phyloP scores from a whole-genome alignment of 1,140 invertebrate genomes.

The Anadara kagoshimensis region DNA sequence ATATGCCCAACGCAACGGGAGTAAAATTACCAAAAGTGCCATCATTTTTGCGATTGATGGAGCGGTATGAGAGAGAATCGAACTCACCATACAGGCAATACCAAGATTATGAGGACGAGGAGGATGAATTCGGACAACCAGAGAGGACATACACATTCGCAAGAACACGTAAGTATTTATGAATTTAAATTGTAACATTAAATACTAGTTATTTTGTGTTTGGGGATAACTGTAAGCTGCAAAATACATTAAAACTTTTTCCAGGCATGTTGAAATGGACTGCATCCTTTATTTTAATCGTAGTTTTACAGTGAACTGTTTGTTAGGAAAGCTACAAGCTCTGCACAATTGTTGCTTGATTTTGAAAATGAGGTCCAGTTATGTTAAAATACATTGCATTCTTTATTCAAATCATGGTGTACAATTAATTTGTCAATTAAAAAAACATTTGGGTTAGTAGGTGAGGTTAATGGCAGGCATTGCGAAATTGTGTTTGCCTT shows the following conservation, averaged over 20 bases:
- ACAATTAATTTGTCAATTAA: no score
- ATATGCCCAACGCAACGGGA: constrained; percentile 32
- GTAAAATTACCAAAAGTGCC: constrained; percentile 34
- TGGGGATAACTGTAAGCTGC: not conserved
- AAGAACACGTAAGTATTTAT: constrained; percentile 17
- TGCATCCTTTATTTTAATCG: not conserved
- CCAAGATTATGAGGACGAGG: constrained; percentile 18
- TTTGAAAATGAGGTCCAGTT: no score
- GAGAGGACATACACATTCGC: constrained; percentile 31
- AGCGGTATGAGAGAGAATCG: constrained; percentile 28
- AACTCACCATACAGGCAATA: not conserved
- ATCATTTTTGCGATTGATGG: constrained; percentile 24
- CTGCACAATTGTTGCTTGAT: no score
- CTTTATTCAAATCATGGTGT: no score
- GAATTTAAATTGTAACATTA: not conserved
- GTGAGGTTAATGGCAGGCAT: no score
- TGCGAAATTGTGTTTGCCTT: no score
- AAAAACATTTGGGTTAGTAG: no score
- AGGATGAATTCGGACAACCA: constrained; percentile 35
- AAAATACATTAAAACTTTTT: not conserved
- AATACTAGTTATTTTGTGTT: not conserved
- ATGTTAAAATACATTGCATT: no score
- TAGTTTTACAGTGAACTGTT: not conserved
- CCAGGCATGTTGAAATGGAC: not conserved
- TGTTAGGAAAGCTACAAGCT: not conserved